Evolutionary conservation across 92 coral and sea anemone species (phyloP).

Genomic region (Zoanthus solanderi): DNA sequence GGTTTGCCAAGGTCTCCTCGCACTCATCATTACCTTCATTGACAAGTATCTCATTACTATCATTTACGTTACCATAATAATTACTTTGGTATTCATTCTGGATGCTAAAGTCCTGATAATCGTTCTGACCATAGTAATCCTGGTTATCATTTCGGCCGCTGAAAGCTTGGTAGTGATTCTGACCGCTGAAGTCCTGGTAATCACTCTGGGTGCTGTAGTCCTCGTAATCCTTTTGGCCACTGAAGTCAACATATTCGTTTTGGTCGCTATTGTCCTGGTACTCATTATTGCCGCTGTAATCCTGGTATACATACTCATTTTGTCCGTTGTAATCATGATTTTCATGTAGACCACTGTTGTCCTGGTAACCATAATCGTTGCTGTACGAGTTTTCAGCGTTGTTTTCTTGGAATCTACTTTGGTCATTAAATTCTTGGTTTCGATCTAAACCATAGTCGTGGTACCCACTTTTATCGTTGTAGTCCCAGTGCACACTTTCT

Average conservation of each 20-base stretch:
- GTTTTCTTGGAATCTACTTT: no score
- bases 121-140: background rate
- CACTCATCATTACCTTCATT: background rate
- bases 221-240: background rate
- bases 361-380: background rate
- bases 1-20: background rate
- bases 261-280: constrained; percentile 2
- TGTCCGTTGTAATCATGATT: background rate
- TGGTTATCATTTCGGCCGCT: background rate
- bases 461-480: background rate
- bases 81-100: background rate
- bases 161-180: background rate
- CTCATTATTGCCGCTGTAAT: background rate
- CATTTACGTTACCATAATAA: constrained; percentile 3
- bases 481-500: background rate
- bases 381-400: background rate
- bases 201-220: background rate
- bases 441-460: background rate
- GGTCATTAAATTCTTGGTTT: no score
- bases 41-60: background rate
- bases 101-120: background rate
- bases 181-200: background rate
- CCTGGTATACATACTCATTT: background rate
- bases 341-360: background rate
- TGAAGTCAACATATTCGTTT: background rate